Percentiles rank a stretch among this genome's conserved stretches.
Evolutionary conservation across 2,113 vertebrate species (phyloP).

Genomic region (Pangasianodon hypophthalmus): DNA sequence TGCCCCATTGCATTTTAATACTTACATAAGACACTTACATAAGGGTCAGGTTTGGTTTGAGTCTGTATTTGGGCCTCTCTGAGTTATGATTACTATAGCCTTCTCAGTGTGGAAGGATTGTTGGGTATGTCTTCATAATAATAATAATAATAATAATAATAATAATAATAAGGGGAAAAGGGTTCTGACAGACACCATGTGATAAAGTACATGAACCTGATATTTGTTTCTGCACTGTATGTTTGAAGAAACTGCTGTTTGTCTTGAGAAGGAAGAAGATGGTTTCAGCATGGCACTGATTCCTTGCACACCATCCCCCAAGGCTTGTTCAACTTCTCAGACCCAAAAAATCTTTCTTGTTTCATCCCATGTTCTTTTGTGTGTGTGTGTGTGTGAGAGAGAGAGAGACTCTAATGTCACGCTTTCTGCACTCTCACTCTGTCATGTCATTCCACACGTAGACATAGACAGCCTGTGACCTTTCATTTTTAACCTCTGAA

Average conservation of each 20-base stretch:
- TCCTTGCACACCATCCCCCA: neutral
- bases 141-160: neutral
- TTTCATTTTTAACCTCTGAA: slow-evolving; percentile 29
- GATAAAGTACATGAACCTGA: neutral
- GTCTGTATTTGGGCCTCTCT: neutral
- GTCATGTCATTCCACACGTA: slow-evolving; percentile 24
- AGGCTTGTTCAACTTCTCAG: neutral
- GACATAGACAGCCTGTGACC: slow-evolving; percentile 8
- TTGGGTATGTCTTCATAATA: neutral
- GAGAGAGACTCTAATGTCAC: neutral
- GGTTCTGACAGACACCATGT: neutral
- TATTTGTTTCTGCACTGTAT: neutral
- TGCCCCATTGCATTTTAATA: neutral
- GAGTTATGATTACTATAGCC: neutral
- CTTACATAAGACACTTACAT: neutral
- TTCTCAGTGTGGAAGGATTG: neutral
- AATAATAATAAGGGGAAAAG: neutral
- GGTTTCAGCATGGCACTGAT: neutral
- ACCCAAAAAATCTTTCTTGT: neutral
- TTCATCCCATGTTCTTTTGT: neutral
- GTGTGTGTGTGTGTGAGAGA: neutral
- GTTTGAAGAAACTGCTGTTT: neutral
- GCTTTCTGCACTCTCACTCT: slow-evolving; percentile 3
- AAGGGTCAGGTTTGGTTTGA: neutral
- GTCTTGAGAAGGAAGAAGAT: neutral